Evolutionary conservation across 2,888 invertebrate genomes (phyloP).

Genomic region (Ceramica pisi): DNA sequence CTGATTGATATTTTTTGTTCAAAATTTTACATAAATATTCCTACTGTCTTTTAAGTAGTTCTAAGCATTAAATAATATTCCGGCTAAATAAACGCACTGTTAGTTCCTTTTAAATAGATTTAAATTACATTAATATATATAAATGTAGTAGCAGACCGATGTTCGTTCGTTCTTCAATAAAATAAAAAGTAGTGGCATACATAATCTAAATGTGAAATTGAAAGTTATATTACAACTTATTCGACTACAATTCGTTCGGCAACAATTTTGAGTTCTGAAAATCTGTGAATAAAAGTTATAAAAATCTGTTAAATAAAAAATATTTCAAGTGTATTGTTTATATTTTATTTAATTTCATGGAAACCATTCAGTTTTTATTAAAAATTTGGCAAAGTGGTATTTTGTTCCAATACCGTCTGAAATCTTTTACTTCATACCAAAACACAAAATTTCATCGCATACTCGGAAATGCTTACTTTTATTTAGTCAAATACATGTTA

Average conservation of each 20-base stretch:
- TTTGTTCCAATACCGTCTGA: too few species aligned
- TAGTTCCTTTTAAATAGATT: conserved; percentile 89
- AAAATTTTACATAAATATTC: conserved; percentile 47
- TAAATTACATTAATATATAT: conserved; percentile 73
- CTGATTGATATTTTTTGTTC: conserved; percentile 52
- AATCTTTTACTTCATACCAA: too few species aligned
- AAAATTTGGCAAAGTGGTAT: too few species aligned
- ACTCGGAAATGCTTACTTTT: too few species aligned
- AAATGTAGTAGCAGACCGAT: conserved; percentile 66
- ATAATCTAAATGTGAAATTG: conserved; percentile 41
- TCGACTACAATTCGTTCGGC: conserved; percentile 33
- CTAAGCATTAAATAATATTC: conserved; percentile 79
- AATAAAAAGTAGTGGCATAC: conserved; percentile 42
- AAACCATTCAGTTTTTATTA: not conserved
- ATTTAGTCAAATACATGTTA: too few species aligned
- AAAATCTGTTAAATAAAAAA: conserved; percentile 88
- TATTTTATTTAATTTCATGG: conserved; percentile 63
- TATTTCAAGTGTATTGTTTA: conserved; percentile 78
- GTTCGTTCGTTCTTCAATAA: conserved; percentile 37
- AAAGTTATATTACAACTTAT: conserved; percentile 33
- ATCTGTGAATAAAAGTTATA: conserved; percentile 81
- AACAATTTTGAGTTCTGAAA: conserved; percentile 54
- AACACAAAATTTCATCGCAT: too few species aligned
- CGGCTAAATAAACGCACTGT: conserved; percentile 83
- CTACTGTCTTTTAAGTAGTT: conserved; percentile 72